Evolutionary conservation across 2,797 vertebrate species (phyloP), one percentile per base, ranked within the genome.

Genomic region (Ataeniobius toweri): DNA sequence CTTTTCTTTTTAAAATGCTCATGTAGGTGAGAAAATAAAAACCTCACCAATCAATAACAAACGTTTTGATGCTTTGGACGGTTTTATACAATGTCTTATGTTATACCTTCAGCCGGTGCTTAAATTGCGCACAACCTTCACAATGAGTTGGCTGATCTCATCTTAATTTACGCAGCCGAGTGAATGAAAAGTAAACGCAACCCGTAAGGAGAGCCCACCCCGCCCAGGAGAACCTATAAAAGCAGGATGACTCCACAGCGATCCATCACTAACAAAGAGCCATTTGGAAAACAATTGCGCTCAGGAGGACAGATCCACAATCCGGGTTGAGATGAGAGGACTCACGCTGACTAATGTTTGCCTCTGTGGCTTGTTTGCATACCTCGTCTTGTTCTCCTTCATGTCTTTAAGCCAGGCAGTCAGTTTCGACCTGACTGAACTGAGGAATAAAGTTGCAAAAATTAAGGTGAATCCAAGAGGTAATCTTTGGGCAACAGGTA

Each of bases 401-500:
- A 75, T 96, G 51, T 93, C 95, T 22, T 67, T 95, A 46, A 91
- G 95, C 6, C 83, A 93, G 55, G 94, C 95, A 0, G 94, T 95
- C 41, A 94, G 94, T 87, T 95, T 97, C 53, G 96, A 97, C 86
- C 89, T 96, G 88, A 95, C 95, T 10, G 96, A 97, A 91, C 92
- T 96, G 53, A 95, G 96, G 84, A 93, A 96, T 93, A 96, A 94
- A 93, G 96, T 96, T 73, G 91, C 95, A 90, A 97, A 96, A 93
- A 97, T 97, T 81, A 97, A 97, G 86, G 95, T 97, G 70, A 97
- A 97, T 89, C 96, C 96, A 55, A 95, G 97, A 90, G 97, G 97
- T 53, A 97, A 96, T 84, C 97, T 98, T 80, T 99, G 98, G 98
- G 98, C 97, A 7, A 97, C 97, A 92, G 98, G 98, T 99, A 90